Conservation (phyloP, 2,113 vertebrate genomes). For the Aegithalos caudatus region DNA sequence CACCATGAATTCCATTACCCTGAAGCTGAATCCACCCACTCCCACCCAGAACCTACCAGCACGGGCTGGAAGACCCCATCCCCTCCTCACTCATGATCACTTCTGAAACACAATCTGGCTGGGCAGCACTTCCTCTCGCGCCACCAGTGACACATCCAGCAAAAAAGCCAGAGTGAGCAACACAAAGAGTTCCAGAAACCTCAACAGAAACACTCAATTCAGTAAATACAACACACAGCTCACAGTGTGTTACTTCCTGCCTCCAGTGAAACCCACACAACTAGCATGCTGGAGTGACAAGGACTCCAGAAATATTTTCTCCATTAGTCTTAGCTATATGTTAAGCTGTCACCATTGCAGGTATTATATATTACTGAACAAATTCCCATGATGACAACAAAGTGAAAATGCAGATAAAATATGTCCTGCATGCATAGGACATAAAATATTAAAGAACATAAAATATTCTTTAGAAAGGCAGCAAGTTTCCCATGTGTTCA, state of each 20-base stretch:
- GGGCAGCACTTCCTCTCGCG: not conserved
- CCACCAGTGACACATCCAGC: not conserved
- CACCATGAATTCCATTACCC: not conserved
- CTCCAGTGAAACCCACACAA: conserved; percentile 23
- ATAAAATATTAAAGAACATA: conserved; percentile 14
- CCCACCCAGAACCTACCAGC: not conserved
- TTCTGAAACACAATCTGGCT: not conserved
- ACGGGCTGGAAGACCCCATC: not conserved
- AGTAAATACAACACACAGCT: not conserved
- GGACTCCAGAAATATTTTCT: conserved; percentile 38
- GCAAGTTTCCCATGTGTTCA: not conserved
- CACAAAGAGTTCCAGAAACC: not conserved
- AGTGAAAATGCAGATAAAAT: not conserved
- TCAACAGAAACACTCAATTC: not conserved
- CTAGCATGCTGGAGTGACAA: not conserved
- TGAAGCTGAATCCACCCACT: not conserved
- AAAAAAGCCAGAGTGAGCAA: not conserved
- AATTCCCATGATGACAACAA: not conserved
- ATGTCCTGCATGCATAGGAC: not conserved
- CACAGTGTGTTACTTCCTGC: not conserved
- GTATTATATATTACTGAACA: not conserved
- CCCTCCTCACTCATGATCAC: not conserved
- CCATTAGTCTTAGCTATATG: not conserved
- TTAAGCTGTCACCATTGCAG: conserved; percentile 21
- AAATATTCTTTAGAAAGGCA: not conserved